A percentile compares a stretch with the other conserved stretches of the same genome.
phyloP scores from a whole-genome alignment of 2,797 vertebrate genomes.

The Periophthalmus magnuspinnatus region DNA sequence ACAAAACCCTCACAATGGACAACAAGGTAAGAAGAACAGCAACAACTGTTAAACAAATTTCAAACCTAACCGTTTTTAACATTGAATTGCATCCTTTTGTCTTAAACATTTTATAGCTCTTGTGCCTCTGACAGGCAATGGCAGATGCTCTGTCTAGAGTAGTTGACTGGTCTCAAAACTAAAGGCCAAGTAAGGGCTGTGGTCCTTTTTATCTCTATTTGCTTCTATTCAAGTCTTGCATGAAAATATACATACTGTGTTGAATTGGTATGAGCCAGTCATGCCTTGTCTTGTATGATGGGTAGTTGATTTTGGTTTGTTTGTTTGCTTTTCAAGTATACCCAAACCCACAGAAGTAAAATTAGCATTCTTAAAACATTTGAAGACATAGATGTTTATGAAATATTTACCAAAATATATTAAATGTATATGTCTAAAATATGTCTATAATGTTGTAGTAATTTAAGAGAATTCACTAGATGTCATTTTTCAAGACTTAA shows the following conservation, averaged over 20 bases:
- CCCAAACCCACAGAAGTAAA: not conserved
- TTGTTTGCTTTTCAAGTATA: not conserved
- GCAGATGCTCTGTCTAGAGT: conserved; percentile 57
- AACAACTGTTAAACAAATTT: conserved; percentile 5
- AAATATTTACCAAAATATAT: not conserved
- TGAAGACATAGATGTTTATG: not conserved
- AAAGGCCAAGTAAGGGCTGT: conserved; percentile 67
- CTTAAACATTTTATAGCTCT: conserved; percentile 39
- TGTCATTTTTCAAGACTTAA: not conserved
- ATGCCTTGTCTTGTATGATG: conserved; percentile 18
- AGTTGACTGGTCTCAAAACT: conserved; percentile 55
- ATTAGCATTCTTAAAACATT: not conserved
- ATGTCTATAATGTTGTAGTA: not conserved
- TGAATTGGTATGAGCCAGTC: conserved; percentile 25
- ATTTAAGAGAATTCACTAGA: not conserved
- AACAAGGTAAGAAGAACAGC: conserved; percentile 45
- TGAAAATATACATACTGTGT: conserved; percentile 22
- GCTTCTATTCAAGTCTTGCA: conserved; percentile 55
- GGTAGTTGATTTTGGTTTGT: conserved; percentile 6
- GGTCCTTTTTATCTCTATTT: conserved; percentile 7
- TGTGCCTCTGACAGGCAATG: conserved; percentile 30
- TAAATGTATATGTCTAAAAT: not conserved
- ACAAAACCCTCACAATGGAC: conserved; percentile 54
- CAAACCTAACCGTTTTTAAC: conserved; percentile 10
- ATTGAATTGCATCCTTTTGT: conserved; percentile 21